Conservation (phyloP, 1,140 invertebrate species). For the Pseudomyrmex sp. region DNA sequence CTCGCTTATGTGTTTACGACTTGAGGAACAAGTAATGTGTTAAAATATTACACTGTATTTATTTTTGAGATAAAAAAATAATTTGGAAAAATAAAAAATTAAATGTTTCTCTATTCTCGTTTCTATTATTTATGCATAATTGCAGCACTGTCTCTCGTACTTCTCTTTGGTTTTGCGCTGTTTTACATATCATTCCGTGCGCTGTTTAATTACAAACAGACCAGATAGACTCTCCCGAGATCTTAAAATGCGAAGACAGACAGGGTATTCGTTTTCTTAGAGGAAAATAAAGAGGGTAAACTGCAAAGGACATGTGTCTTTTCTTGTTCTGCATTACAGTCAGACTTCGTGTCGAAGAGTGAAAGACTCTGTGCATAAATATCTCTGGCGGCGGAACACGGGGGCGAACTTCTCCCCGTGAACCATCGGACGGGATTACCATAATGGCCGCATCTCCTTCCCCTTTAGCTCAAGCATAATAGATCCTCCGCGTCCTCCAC, state of each 20-base stretch:
- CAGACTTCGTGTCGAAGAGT: constrained; percentile 34
- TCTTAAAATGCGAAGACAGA: constrained; percentile 27
- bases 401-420: constrained; percentile 44
- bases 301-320: constrained; percentile 46
- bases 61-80: not conserved
- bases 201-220: constrained; percentile 2
- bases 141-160: not conserved
- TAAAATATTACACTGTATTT: not conserved
- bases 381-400: constrained; percentile 26
- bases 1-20: no score
- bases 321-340: constrained; percentile 42
- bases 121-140: not conserved
- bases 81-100: not conserved
- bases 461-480: constrained; percentile 57
- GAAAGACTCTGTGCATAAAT: constrained; percentile 57
- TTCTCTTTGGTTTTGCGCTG: not conserved
- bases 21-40: no score
- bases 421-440: constrained; percentile 53
- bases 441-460: constrained; percentile 58
- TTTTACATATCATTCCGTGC: constrained; percentile 1
- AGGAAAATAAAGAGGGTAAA: constrained; percentile 24
- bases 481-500: constrained; percentile 46
- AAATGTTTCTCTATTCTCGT: not conserved
- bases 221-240: not conserved
- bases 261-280: constrained; percentile 37